Evolutionary conservation across 35 echinoderm and acorn worm species (phyloP), one percentile per base, ranked within the genome.

Genomic region (Lytechinus pictus): DNA sequence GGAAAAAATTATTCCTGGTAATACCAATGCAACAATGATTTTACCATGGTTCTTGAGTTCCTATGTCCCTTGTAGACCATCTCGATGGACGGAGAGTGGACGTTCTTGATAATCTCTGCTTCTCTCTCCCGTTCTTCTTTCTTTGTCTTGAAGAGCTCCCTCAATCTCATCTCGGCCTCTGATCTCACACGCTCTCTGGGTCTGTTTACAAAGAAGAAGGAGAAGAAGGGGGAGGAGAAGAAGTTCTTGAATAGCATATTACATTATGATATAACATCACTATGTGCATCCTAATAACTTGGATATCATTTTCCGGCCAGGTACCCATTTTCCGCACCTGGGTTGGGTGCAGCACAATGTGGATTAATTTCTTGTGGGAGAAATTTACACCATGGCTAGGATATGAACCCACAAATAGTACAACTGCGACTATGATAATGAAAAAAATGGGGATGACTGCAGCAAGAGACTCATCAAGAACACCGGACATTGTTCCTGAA

Each of bases 31-130:
- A 44, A 44, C 33, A 0, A 44, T 44, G 2, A 44, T 44, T 79
- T 95, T 51, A 99, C 98, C 98, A 99, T 99, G 19, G 98, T 99
- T 94, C 98, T 95, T 86, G 98, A 99, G 89, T 99, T 99, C 87
- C 98, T 92, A 91, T 99, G 98, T 52, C 98, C 98, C 94, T 96
- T 98, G 94, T 95, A 99, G n/a, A 99, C 95, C 95, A 94, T 99
- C 92, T 98, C 97, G 72, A 97, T 88, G 29, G 94, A 95, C 89
- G 97, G 96, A 0, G 95, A 90, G 61, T 96, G 91, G 1, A 99
- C 96, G 95, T 97, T 99, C 71, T 95, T 97, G 11, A 99, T 89
- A 71, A 97, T 87, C 52, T 97, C 94, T 86, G 97, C 96, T 94
- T 98, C 98, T 27, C 94, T 95, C 55, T 96, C 97, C 52, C 94